Evolutionary conservation across 2,113 vertebrate genomes (phyloP).

Genomic region (Isurus oxyrinchus): DNA sequence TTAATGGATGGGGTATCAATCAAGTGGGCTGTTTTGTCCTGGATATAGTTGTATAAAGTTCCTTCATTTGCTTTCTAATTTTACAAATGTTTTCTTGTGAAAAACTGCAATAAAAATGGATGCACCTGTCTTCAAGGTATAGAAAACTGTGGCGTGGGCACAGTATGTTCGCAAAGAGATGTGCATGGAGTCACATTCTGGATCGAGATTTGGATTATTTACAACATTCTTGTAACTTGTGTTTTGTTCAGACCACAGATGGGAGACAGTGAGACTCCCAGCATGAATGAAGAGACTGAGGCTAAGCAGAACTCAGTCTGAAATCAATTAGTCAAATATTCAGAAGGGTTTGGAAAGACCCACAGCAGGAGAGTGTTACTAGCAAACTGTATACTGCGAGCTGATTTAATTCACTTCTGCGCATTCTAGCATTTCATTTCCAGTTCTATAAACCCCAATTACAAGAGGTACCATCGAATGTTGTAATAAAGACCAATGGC

Average conservation of each 20-base stretch:
- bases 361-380: not conserved
- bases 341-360: not conserved
- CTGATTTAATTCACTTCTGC: not conserved
- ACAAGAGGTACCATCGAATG: not conserved
- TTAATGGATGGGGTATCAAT: too few relatives aligned
- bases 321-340: not conserved
- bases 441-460: not conserved
- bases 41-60: not conserved
- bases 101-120: not conserved
- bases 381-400: not conserved
- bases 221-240: not conserved
- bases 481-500: not conserved
- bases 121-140: not conserved
- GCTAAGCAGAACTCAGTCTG: not conserved
- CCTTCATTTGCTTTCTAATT: not conserved
- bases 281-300: not conserved
- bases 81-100: not conserved
- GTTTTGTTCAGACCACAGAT: not conserved
- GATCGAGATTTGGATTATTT: not conserved
- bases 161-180: too few relatives aligned
- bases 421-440: not conserved
- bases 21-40: too few relatives aligned
- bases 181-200: not conserved
- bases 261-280: not conserved
- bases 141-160: not conserved